Evolutionary conservation across 2,888 invertebrate species (phyloP).

Genomic region (Drosophila algonquin): DNA sequence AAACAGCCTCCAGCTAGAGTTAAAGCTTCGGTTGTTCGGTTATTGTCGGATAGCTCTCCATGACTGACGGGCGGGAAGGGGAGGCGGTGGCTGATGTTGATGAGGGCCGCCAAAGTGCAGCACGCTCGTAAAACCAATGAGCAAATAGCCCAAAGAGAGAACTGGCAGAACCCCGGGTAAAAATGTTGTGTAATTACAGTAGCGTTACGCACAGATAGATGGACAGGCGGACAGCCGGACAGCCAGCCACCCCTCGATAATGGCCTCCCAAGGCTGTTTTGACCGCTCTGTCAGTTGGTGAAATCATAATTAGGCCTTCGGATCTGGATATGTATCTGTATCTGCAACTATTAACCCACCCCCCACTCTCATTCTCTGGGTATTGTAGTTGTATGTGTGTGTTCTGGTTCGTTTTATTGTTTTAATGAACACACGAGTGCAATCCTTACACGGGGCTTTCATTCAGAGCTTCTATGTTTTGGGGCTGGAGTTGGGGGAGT

Average conservation of each 20-base stretch:
- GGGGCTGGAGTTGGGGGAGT: neutral
- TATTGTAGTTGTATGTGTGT: neutral
- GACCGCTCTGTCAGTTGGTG: slow-evolving; percentile 66
- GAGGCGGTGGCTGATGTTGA: slow-evolving; percentile 49
- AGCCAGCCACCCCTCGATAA: slow-evolving; percentile 38
- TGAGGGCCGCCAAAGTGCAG: slow-evolving; percentile 75
- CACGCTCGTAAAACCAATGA: slow-evolving; percentile 78
- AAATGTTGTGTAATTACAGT: slow-evolving; percentile 75
- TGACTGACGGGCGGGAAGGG: slow-evolving; percentile 11
- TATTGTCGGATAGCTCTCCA: slow-evolving; percentile 17
- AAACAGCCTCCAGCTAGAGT: slow-evolving; percentile 17
- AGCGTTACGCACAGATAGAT: slow-evolving; percentile 75
- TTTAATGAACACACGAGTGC: slow-evolving; percentile 73
- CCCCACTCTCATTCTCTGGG: neutral
- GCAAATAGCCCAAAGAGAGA: slow-evolving; percentile 65
- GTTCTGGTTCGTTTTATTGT: slow-evolving; percentile 67
- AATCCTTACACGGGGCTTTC: slow-evolving; percentile 41
- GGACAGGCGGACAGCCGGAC: neutral
- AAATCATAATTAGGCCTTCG: slow-evolving; percentile 74
- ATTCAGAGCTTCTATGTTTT: neutral
- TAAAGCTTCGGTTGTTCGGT: slow-evolving; percentile 34
- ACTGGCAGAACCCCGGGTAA: slow-evolving; percentile 63
- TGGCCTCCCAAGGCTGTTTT: slow-evolving; percentile 49
- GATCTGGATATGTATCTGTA: slow-evolving; percentile 19
- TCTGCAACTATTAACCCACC: slow-evolving; percentile 19